A percentile compares a stretch with the other conserved stretches of the same genome.
phyloP scores from a whole-genome alignment of 1,140 invertebrate species.

The Anastrepha obliqua region DNA sequence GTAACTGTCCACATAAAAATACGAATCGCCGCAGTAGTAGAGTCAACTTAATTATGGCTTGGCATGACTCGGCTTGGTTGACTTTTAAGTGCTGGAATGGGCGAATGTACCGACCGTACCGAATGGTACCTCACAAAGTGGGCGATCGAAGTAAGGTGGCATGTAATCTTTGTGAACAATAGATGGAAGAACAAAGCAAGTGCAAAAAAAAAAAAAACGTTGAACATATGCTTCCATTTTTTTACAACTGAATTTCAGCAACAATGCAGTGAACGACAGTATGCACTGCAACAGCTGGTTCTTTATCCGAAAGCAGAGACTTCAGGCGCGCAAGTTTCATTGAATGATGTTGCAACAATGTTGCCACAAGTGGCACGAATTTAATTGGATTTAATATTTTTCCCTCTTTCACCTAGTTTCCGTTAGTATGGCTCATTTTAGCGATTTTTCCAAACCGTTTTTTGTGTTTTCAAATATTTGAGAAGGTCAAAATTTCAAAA shows the following conservation, averaged over 20 bases:
- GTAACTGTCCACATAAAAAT: conserved; percentile 27
- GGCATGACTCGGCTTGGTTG: neutral
- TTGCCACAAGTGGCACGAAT: conserved; percentile 21
- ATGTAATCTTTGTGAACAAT: conserved; percentile 30
- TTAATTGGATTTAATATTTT: conserved; percentile 51
- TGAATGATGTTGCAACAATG: neutral
- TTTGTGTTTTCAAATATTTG: neutral
- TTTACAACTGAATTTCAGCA: neutral
- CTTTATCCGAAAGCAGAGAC: neutral
- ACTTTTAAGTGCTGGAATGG: neutral
- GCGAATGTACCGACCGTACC: neutral
- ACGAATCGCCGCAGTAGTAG: neutral
- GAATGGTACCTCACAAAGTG: neutral
- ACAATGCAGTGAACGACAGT: neutral
- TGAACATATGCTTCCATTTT: too few relatives aligned
- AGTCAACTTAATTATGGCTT: conserved; percentile 44
- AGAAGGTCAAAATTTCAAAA: too few relatives aligned
- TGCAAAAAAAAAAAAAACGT: neutral
- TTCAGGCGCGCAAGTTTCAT: neutral
- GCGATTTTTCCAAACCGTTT: neutral
- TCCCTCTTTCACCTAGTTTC: too few relatives aligned
- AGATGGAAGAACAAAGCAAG: conserved; percentile 13
- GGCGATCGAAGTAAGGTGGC: conserved; percentile 4
- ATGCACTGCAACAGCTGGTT: neutral
- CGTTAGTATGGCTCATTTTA: too few relatives aligned